Percentiles rank a stretch among this genome's conserved stretches.
These are phyloP conservation scores for Drosophila varians DNA, from an alignment of 1,140 invertebrate species.

Conservation along the genomic window DNA sequence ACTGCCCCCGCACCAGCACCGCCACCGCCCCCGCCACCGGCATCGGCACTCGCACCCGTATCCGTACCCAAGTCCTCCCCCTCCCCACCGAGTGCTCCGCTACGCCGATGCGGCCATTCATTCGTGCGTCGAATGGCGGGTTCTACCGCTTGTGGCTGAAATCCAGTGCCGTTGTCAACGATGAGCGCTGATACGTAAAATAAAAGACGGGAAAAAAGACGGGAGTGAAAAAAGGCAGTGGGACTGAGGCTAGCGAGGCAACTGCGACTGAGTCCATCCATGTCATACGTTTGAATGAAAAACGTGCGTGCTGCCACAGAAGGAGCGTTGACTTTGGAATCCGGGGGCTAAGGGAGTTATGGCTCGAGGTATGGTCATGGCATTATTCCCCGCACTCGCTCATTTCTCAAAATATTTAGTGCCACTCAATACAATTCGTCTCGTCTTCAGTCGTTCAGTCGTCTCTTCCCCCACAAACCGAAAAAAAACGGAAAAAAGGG, in stretches of 20 bases:
- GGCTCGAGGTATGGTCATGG: slow-evolving; percentile 45
- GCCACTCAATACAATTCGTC: slow-evolving; percentile 81
- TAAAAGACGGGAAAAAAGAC: slow-evolving; percentile 32
- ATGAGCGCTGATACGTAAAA: slow-evolving; percentile 79
- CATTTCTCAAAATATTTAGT: slow-evolving; percentile 81
- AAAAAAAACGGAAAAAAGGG: slow-evolving; percentile 7
- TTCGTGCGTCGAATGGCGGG: slow-evolving; percentile 56
- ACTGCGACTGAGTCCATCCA: slow-evolving; percentile 59
- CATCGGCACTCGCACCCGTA: neutral
- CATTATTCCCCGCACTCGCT: slow-evolving; percentile 54
- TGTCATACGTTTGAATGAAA: slow-evolving; percentile 75
- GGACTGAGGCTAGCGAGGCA: slow-evolving; percentile 31
- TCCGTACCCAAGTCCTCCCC: slow-evolving; percentile 5
- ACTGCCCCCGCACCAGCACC: slow-evolving; percentile 19
- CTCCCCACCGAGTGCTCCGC: slow-evolving; percentile 7
- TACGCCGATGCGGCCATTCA: slow-evolving; percentile 61
- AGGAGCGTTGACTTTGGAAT: slow-evolving; percentile 80
- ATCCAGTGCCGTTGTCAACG: slow-evolving; percentile 62
- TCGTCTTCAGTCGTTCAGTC: slow-evolving; percentile 32
- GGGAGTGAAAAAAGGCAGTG: slow-evolving; percentile 31
- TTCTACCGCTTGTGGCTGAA: slow-evolving; percentile 5
- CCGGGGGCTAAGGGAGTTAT: slow-evolving; percentile 24
- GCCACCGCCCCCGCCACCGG: neutral
- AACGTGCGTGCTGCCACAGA: slow-evolving; percentile 83
- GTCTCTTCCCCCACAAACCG: slow-evolving; percentile 21